Percentiles rank a stretch among this genome's conserved stretches.
These are phyloP conservation scores for Habrosyne pyritoides DNA, from an alignment of 2,888 invertebrate species.

Conservation along the genomic window DNA sequence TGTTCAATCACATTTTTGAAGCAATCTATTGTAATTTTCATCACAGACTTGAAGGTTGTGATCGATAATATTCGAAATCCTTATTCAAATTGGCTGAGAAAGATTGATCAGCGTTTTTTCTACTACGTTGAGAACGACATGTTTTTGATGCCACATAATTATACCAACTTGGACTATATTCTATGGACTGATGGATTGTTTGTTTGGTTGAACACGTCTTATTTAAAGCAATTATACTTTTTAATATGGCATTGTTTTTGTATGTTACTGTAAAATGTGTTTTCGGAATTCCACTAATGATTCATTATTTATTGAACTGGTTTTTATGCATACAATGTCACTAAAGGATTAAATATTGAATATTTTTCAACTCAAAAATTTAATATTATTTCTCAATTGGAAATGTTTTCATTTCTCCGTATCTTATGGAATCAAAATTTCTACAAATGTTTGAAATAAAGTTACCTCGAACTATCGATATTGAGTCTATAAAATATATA, in stretches of 20 bases:
- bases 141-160: not conserved
- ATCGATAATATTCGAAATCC: not conserved
- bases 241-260: too few relatives aligned
- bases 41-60: constrained; percentile 14
- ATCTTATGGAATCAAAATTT: not conserved
- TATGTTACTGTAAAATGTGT: too few relatives aligned
- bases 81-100: not conserved
- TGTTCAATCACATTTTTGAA: constrained; percentile 34
- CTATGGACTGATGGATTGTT: not conserved
- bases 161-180: too few relatives aligned
- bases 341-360: too few relatives aligned
- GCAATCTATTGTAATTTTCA: constrained; percentile 37
- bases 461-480: not conserved
- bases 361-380: too few relatives aligned
- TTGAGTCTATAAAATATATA: not conserved
- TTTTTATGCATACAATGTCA: too few relatives aligned
- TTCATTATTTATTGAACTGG: too few relatives aligned
- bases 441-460: not conserved
- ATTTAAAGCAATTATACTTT: too few relatives aligned
- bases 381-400: too few relatives aligned
- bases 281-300: too few relatives aligned
- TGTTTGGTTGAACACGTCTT: too few relatives aligned
- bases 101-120: not conserved
- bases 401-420: too few relatives aligned
- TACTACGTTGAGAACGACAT: not conserved